These are phyloP conservation scores for Decapterus maruadsi DNA, from an alignment of 2,797 vertebrate species.

Conservation along the genomic window DNA sequence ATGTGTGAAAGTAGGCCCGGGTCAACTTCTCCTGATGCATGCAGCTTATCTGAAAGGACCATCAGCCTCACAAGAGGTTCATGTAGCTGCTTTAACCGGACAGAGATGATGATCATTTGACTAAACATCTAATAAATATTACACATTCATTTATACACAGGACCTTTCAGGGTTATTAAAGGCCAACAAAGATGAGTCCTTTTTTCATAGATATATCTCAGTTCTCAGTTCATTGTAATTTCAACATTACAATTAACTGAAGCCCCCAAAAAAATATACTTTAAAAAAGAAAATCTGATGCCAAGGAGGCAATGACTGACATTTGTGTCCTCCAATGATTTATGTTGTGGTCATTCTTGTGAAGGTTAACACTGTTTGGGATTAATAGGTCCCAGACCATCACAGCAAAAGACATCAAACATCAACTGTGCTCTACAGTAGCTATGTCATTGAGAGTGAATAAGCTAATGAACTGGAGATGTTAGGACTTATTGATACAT, in stretches of 20 bases:
- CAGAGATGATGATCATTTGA: neutral
- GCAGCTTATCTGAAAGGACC: neutral
- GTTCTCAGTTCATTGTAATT: too few relatives aligned
- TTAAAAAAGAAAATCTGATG: constrained; percentile 6
- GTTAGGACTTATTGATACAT: too few relatives aligned
- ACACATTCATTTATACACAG: neutral
- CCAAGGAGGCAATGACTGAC: neutral
- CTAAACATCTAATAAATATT: neutral
- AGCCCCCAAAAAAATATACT: constrained; percentile 39
- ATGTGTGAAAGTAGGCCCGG: neutral
- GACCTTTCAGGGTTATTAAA: neutral
- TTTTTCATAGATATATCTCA: too few relatives aligned
- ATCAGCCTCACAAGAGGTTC: neutral
- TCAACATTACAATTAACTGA: too few relatives aligned
- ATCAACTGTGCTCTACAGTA: too few relatives aligned
- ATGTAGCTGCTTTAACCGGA: neutral
- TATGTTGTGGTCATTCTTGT: neutral
- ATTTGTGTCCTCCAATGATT: neutral
- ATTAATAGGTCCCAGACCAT: too few relatives aligned
- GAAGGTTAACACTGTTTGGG: too few relatives aligned
- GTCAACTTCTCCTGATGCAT: neutral
- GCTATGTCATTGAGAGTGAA: too few relatives aligned
- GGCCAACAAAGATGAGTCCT: neutral
- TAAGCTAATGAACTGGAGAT: too few relatives aligned
- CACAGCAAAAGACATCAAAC: too few relatives aligned